A percentile compares a stretch with the other conserved stretches of the same genome.
These are phyloP conservation scores for Vimba vimba DNA, from an alignment of 2,113 vertebrate species.

Conservation along the genomic window DNA sequence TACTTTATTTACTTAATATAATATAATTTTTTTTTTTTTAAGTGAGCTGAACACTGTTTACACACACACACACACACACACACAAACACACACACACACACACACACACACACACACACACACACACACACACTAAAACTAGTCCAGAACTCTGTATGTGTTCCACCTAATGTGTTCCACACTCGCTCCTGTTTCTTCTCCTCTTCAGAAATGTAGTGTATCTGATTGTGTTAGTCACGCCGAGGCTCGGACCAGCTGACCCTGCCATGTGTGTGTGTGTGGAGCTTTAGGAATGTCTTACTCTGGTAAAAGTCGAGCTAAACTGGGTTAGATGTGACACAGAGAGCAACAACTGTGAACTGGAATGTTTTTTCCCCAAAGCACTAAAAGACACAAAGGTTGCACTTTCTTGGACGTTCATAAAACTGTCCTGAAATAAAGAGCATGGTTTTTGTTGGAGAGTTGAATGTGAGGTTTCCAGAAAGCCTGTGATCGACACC, in stretches of 20 bases:
- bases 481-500: background rate
- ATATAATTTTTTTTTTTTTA: too few species aligned
- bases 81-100: background rate
- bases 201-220: slow-evolving; percentile 35
- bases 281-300: slow-evolving; percentile 42
- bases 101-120: background rate
- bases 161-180: slow-evolving; percentile 11
- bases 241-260: slow-evolving; percentile 38
- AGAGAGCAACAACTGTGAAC: slow-evolving; percentile 20
- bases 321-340: slow-evolving; percentile 38
- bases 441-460: background rate
- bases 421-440: background rate
- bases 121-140: background rate
- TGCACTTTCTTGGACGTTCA: background rate
- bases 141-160: background rate
- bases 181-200: background rate
- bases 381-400: background rate
- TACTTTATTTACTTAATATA: too few species aligned
- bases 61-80: background rate
- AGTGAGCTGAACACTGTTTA: too few species aligned
- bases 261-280: slow-evolving; percentile 40
- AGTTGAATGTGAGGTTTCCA: background rate
- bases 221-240: slow-evolving; percentile 31
- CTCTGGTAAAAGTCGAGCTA: slow-evolving; percentile 35
- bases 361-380: background rate